Percentiles rank a stretch among this genome's conserved stretches.
Conservation (phyloP, 2,113 vertebrate species). For the Aphelocoma coerulescens region DNA sequence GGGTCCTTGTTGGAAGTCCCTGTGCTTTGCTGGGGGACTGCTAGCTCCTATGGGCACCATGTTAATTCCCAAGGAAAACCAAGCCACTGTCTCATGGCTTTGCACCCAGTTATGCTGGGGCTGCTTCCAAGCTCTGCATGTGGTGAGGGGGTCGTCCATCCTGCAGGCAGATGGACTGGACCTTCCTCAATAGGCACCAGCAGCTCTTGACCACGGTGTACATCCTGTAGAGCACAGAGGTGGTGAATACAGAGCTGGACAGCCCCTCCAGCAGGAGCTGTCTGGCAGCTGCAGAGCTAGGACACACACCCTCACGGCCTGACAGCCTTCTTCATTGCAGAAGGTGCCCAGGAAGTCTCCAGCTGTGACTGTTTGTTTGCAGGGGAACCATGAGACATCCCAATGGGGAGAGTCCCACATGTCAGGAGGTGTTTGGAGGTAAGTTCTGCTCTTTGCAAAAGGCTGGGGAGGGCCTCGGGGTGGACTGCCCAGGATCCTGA, state of each 20-base stretch:
- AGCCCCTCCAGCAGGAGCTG: neutral
- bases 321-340: neutral
- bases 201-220: neutral
- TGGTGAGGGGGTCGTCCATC: neutral
- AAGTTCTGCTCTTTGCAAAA: conserved; percentile 41
- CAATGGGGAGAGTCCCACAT: neutral
- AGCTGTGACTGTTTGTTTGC: neutral
- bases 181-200: neutral
- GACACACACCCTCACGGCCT: neutral
- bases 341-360: neutral
- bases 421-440: conserved; percentile 23
- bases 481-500: neutral
- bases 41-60: neutral
- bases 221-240: neutral
- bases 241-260: neutral
- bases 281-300: neutral
- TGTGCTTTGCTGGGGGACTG: neutral
- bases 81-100: neutral
- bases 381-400: neutral
- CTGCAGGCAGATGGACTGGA: neutral
- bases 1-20: neutral
- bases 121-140: neutral
- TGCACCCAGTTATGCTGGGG: neutral
- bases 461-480: neutral
- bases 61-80: neutral